A percentile compares a stretch with the other conserved stretches of the same genome.
Conservation (phyloP, 2,113 vertebrate species). For the Epinephelus moara region DNA sequence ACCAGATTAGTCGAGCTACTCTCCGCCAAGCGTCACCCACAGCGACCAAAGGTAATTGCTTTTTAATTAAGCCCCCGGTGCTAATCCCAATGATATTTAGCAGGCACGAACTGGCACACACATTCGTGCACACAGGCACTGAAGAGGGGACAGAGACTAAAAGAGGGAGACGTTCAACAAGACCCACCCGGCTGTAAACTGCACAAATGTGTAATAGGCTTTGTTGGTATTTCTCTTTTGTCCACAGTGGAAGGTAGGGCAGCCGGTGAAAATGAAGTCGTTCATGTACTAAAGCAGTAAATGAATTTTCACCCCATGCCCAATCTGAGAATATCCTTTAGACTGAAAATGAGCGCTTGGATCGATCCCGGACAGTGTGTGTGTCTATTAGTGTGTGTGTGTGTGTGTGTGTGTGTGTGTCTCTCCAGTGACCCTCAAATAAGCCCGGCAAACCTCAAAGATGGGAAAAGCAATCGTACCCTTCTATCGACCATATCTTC, state of each 20-base stretch:
- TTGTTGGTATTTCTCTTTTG: constrained; percentile 55
- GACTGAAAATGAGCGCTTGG: constrained; percentile 41
- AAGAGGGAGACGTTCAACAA: constrained; percentile 45
- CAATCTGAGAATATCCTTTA: constrained; percentile 41
- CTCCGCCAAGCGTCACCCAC: constrained; percentile 62
- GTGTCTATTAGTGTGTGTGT: not conserved
- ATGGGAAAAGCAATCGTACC: constrained; percentile 46
- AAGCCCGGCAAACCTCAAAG: constrained; percentile 34
- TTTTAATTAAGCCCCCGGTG: constrained; percentile 83
- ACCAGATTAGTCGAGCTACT: constrained; percentile 72
- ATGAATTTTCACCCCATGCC: constrained; percentile 42
- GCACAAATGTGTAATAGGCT: constrained; percentile 48
- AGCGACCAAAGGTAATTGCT: constrained; percentile 82
- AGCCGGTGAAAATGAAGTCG: constrained; percentile 43
- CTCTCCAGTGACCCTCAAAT: constrained; percentile 57
- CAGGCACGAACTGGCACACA: constrained; percentile 47
- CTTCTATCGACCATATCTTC: constrained; percentile 36
- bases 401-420: constrained; percentile 1
- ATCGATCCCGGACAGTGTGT: constrained; percentile 41
- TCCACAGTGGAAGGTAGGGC: constrained; percentile 33
- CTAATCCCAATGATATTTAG: constrained; percentile 85
- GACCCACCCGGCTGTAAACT: constrained; percentile 37
- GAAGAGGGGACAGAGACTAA: constrained; percentile 23
- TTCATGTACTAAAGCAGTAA: constrained; percentile 51
- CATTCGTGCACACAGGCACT: constrained; percentile 8